phyloP scores from a whole-genome alignment of 2,888 invertebrate species.

The Folsomia candida region DNA sequence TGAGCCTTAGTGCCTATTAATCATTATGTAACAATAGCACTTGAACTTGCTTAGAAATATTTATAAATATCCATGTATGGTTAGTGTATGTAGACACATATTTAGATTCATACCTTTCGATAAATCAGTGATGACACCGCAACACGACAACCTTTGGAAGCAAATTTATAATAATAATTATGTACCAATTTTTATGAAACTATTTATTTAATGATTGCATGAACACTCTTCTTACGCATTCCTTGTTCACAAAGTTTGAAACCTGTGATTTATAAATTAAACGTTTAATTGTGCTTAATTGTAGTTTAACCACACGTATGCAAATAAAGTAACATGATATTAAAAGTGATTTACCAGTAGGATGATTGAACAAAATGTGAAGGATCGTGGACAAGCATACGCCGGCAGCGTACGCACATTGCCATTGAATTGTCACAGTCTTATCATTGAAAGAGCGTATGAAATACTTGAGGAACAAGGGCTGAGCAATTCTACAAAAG shows the following conservation, averaged over 20 bases:
- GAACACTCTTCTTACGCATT: too few species aligned
- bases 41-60: too few species aligned
- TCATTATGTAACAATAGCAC: background rate
- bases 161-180: too few species aligned
- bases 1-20: constrained; percentile 68
- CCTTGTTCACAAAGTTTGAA: constrained; percentile 77
- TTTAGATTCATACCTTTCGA: constrained; percentile 71
- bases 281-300: too few species aligned
- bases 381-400: constrained; percentile 58
- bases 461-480: constrained; percentile 65
- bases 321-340: too few species aligned
- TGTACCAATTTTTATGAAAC: too few species aligned
- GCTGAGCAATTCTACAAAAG: constrained; percentile 64
- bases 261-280: too few species aligned
- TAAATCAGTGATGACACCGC: constrained; percentile 80
- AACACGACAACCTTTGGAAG: constrained; percentile 73
- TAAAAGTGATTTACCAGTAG: too few species aligned
- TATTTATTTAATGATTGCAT: too few species aligned
- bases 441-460: constrained; percentile 61
- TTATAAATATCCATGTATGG: background rate
- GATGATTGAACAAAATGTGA: constrained; percentile 77
- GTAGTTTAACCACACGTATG: too few species aligned
- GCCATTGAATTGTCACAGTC: constrained; percentile 55
- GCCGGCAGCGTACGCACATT: constrained; percentile 45
- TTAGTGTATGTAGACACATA: background rate